Evolutionary conservation across 2,797 vertebrate species (phyloP).

Genomic region (Okamejei kenojei): DNA sequence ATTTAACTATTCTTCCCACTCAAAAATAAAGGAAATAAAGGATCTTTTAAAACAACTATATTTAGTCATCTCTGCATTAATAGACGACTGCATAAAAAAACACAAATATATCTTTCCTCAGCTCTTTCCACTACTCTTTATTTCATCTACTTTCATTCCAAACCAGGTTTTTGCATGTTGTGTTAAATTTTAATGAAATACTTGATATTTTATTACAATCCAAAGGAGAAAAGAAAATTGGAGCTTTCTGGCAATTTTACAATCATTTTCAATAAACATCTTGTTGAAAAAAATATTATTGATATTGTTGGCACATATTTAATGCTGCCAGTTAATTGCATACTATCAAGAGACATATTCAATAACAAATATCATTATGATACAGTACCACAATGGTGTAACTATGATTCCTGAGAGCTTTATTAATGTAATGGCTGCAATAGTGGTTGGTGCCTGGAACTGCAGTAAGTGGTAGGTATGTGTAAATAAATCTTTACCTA

Average conservation of each 20-base stretch:
- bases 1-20: too few relatives aligned
- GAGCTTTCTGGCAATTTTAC: neutral
- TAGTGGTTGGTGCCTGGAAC: neutral
- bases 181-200: neutral
- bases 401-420: neutral
- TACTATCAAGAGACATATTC: neutral
- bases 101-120: neutral
- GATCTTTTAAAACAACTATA: neutral
- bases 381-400: neutral
- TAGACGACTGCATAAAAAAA: neutral
- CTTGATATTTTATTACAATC: neutral
- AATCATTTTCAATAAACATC: neutral
- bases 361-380: neutral
- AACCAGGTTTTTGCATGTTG: neutral
- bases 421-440: neutral
- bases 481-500: constrained; percentile 6
- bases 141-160: neutral
- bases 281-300: neutral
- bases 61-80: neutral
- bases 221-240: neutral
- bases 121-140: neutral
- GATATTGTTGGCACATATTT: neutral
- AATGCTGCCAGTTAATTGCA: constrained; percentile 2
- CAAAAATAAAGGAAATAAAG: neutral
- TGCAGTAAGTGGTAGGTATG: neutral